Conservation (phyloP, 2,113 vertebrate species). For the Drymodes brunneopygia region DNA sequence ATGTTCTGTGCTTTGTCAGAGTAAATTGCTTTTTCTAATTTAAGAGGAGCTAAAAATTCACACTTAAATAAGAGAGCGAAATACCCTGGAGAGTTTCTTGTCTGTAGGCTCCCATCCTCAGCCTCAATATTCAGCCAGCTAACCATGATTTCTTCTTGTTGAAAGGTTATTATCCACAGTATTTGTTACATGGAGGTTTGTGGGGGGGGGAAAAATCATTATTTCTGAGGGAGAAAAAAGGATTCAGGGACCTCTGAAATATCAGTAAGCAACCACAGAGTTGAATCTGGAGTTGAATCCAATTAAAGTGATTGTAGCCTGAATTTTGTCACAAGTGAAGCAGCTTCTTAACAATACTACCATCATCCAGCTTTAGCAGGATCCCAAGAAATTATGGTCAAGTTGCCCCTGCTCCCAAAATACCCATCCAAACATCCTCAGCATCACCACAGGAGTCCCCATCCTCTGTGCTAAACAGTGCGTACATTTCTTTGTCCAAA, state of each 20-base stretch:
- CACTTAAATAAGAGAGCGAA: slow-evolving; percentile 21
- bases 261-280: neutral
- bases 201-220: neutral
- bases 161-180: neutral
- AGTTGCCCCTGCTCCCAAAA: neutral
- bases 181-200: neutral
- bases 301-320: neutral
- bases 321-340: neutral
- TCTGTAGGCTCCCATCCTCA: neutral
- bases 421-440: neutral
- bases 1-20: neutral
- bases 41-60: slow-evolving; percentile 41
- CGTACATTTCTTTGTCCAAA: neutral
- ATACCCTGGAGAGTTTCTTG: slow-evolving; percentile 18
- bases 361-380: neutral
- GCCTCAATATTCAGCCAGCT: slow-evolving; percentile 2
- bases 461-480: neutral
- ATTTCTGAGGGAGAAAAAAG: neutral
- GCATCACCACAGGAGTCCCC: neutral
- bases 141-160: neutral
- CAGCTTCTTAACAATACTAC: neutral
- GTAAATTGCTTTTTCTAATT: slow-evolving; percentile 49
- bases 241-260: neutral
- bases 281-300: no score
- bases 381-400: neutral